Evolutionary conservation across 1,140 invertebrate genomes (phyloP).

Genomic region (Sycobia sp.): DNA sequence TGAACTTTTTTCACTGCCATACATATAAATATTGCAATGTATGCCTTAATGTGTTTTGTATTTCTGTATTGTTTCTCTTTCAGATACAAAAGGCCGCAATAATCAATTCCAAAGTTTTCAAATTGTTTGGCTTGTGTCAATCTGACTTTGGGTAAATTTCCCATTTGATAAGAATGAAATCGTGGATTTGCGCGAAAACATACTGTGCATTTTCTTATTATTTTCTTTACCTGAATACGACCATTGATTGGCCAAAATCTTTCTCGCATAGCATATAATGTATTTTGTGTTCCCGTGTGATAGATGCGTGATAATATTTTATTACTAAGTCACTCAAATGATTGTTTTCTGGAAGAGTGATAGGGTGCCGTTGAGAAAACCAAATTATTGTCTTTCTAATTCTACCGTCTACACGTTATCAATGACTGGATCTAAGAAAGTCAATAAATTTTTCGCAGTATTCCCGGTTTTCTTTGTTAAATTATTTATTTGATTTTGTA

Average conservation of each 20-base stretch:
- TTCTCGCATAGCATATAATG: neutral
- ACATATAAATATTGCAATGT: neutral
- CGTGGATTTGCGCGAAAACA: neutral
- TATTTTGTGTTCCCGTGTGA: constrained; percentile 4
- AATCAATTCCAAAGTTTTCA: neutral
- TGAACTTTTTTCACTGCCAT: neutral
- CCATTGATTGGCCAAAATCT: constrained; percentile 1
- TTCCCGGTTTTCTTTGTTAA: too few species aligned
- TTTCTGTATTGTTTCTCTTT: neutral
- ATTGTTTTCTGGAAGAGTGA: neutral
- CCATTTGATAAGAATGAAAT: neutral
- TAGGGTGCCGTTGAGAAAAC: too few species aligned
- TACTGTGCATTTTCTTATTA: neutral
- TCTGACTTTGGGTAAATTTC: neutral
- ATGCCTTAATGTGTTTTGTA: neutral
- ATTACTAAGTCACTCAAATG: neutral
- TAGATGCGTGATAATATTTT: neutral
- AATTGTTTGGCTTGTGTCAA: neutral
- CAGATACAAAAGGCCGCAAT: neutral
- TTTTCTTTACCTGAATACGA: neutral
- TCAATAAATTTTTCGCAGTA: neutral
- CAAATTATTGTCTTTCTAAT: neutral
- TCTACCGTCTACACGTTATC: constrained; percentile 2
- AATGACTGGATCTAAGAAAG: neutral
- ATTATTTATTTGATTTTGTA: too few species aligned